These are phyloP conservation scores for Pachypeltis micranthus DNA, from an alignment of 1,140 invertebrate genomes.

Conservation along the genomic window DNA sequence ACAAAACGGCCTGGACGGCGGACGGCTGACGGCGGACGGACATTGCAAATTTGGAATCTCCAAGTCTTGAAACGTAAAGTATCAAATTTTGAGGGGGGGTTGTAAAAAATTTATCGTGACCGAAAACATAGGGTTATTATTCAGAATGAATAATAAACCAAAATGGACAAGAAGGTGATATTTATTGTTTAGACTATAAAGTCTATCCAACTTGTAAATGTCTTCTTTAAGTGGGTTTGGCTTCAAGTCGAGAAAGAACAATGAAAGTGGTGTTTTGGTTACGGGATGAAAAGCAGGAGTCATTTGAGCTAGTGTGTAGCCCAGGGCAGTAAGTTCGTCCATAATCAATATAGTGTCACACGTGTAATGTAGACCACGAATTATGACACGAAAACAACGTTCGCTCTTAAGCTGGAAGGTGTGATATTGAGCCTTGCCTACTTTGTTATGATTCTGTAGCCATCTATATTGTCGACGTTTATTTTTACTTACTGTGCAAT, in stretches of 20 bases:
- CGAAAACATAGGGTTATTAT: too few species aligned
- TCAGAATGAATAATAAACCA: too few species aligned
- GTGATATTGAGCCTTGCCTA: not conserved
- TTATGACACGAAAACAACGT: not conserved
- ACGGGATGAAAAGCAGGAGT: not conserved
- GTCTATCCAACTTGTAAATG: not conserved
- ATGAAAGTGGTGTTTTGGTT: not conserved
- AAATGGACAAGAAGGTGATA: too few species aligned
- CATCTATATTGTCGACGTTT: not conserved
- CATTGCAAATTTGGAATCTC: too few species aligned
- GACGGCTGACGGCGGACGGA: too few species aligned
- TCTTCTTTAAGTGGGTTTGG: not conserved
- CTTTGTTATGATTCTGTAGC: not conserved
- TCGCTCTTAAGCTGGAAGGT: not conserved
- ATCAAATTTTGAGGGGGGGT: too few species aligned
- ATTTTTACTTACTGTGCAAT: not conserved
- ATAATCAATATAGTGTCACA: not conserved
- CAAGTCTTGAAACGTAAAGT: too few species aligned
- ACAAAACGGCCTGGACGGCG: too few species aligned
- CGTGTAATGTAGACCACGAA: not conserved
- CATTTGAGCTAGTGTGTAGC: not conserved
- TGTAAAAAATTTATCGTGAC: too few species aligned
- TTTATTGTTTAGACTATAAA: not conserved
- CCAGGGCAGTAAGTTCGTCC: not conserved
- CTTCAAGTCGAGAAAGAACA: slow-evolving; percentile 1